phyloP scores from a whole-genome alignment of 2,113 vertebrate species.

The Serilophus lunatus region DNA sequence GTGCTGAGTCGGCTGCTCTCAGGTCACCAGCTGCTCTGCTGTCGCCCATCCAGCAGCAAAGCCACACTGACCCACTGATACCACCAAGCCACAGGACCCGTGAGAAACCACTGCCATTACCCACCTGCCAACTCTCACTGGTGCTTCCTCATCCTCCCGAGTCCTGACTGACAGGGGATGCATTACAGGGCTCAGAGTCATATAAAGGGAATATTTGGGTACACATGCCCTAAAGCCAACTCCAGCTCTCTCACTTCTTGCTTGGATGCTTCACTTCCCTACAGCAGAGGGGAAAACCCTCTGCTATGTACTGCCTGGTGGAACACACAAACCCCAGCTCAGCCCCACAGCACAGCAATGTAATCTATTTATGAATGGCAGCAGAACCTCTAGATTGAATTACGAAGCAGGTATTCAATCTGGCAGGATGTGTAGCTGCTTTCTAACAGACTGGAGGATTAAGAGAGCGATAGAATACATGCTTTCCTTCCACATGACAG shows the following conservation, averaged over 20 bases:
- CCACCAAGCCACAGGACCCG: accelerated
- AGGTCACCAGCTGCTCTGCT: not conserved
- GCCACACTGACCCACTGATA: not conserved
- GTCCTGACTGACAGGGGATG: accelerated
- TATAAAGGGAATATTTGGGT: not conserved
- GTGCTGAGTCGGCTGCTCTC: not conserved
- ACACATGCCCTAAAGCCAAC: not conserved
- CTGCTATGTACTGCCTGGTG: not conserved
- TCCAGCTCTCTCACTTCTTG: not conserved
- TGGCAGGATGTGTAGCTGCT: slow-evolving; percentile 36
- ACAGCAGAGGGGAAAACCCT: not conserved
- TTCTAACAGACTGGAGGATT: slow-evolving; percentile 27
- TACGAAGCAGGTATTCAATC: slow-evolving; percentile 62
- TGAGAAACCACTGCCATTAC: not conserved
- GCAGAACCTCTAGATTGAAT: slow-evolving; percentile 48
- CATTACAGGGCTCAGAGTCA: accelerated
- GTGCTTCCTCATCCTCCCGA: not conserved
- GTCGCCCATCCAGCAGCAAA: not conserved
- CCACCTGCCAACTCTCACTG: not conserved
- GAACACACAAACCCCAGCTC: not conserved
- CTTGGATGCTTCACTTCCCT: not conserved
- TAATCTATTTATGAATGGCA: slow-evolving; percentile 46
- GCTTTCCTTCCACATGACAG: slow-evolving; percentile 40
- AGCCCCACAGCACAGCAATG: not conserved
- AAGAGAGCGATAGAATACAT: not conserved